These are phyloP conservation scores for Neosilurus hyrtlii DNA, from an alignment of 2,797 vertebrate genomes.

Conservation along the genomic window DNA sequence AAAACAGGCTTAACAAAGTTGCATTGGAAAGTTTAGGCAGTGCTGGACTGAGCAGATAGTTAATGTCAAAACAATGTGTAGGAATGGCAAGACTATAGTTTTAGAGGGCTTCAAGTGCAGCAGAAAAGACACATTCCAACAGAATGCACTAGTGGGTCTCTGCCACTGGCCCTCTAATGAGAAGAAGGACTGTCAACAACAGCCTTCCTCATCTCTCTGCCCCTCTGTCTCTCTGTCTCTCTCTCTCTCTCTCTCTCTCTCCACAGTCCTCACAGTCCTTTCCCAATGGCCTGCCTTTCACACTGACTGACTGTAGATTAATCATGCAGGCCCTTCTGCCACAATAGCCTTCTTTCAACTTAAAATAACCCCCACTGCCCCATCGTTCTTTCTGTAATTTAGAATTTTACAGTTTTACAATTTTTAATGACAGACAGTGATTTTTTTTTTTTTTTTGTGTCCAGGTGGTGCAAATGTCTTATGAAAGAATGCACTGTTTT, in stretches of 20 bases:
- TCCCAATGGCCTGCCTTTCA: conserved; percentile 65
- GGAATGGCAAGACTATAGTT: conserved; percentile 61
- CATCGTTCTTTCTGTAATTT: conserved; percentile 60
- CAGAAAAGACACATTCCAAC: conserved; percentile 70
- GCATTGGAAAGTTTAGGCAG: conserved; percentile 45
- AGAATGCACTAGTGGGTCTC: conserved; percentile 69
- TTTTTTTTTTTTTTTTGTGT: conserved; percentile 15
- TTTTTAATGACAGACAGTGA: conserved; percentile 39
- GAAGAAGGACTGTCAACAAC: conserved; percentile 76
- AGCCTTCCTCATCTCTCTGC: conserved; percentile 53
- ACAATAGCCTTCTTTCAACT: conserved; percentile 55
- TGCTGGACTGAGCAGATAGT: conserved; percentile 66
- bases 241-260: conserved; percentile 2
- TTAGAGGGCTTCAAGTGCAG: conserved; percentile 60
- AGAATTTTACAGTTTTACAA: conserved; percentile 45
- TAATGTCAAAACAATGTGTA: conserved; percentile 73
- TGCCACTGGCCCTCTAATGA: conserved; percentile 74
- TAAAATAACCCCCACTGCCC: conserved; percentile 30
- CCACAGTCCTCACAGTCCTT: conserved; percentile 49
- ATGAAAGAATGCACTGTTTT: neutral
- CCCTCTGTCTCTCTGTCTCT: conserved; percentile 17
- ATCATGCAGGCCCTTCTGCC: conserved; percentile 69
- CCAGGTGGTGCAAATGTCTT: neutral
- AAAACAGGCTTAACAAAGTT: conserved; percentile 37
- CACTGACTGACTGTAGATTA: conserved; percentile 69